These are phyloP conservation scores for Aphelocoma coerulescens DNA, from an alignment of 2,113 vertebrate genomes.

Conservation along the genomic window DNA sequence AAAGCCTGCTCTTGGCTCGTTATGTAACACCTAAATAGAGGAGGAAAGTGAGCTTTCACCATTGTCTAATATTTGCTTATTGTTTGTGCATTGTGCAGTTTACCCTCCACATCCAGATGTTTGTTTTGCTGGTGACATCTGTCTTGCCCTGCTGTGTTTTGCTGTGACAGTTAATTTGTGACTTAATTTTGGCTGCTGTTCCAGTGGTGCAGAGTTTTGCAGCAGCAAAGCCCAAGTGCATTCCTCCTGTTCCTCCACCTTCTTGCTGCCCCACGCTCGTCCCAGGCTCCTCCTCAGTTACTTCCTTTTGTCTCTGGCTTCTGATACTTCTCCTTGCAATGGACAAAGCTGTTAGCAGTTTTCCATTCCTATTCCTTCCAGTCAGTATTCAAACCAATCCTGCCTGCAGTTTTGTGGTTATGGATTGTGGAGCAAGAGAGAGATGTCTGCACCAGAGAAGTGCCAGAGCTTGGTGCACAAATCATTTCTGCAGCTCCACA, in stretches of 20 bases:
- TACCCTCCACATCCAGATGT: neutral
- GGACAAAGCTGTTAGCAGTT: neutral
- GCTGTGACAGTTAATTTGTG: neutral
- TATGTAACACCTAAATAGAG: neutral
- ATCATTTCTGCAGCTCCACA: neutral
- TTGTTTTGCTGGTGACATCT: neutral
- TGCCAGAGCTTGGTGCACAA: neutral
- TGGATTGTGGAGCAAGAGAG: neutral
- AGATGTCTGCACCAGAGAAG: neutral
- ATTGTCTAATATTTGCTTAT: neutral
- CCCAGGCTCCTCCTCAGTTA: neutral
- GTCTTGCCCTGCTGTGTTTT: neutral
- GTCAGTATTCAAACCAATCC: neutral
- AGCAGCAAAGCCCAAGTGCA: neutral
- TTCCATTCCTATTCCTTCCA: neutral
- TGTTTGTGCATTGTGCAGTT: neutral
- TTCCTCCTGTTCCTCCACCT: neutral
- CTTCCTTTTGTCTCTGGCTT: neutral
- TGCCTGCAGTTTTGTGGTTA: neutral
- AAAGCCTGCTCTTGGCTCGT: neutral
- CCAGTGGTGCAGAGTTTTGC: neutral
- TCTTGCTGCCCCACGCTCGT: fast-evolving
- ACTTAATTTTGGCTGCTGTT: neutral
- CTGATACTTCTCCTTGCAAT: neutral
- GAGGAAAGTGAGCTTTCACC: neutral